Evolutionary conservation across 2,888 invertebrate species (phyloP), one percentile per base, ranked within the genome.

Genomic region (Anoplius nigerrimus): DNA sequence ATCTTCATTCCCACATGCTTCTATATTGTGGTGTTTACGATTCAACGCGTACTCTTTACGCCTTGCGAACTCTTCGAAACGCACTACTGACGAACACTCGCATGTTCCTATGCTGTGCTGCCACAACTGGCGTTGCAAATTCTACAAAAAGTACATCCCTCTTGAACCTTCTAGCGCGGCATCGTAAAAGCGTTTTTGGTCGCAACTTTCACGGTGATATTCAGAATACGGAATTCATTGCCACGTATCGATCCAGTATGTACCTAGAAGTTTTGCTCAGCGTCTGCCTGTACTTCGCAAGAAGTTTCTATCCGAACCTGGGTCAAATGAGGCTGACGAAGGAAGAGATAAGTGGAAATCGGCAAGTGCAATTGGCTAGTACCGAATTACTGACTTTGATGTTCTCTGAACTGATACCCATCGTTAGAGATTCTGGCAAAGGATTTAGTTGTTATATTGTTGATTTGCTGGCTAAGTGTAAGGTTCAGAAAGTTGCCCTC

Each of bases 1-100:
- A 94, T 24, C 92, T 95, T 66, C 96, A 97, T 86, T 94, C 95
- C 21, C 96, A 97, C 84, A 92, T 97, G 89, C 91, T 97, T 51
- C 90, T 97, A 2, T 97, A 97, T 84, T 92, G 93, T 78, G 94
- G 94, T 72, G 92, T 94, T 18, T 95, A 94, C 81, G 96, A 96
- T 86, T 93, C 94, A 0, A 91, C 92, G 66, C 92, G 94, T 80
- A 93, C 93, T 2, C 89, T 95, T 0, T 95, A 95, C 84, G 94
- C 94, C 6, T 89, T 96, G 72, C 92, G 93, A 69, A 94, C 94
- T 0, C 87, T 96, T n/a, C 92, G 93, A 70, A 93, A 93, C 80
- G 93, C 95, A 72, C 90, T 96, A 6, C 84, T 91, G 52, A 91
- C 93, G 20, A 94, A 94, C 84, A 93, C 94, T 0, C 91, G 94